Percentiles rank a stretch among this genome's conserved stretches.
These are phyloP conservation scores for Eremophila alpestris DNA, from an alignment of 2,797 vertebrate genomes.

Conservation along the genomic window DNA sequence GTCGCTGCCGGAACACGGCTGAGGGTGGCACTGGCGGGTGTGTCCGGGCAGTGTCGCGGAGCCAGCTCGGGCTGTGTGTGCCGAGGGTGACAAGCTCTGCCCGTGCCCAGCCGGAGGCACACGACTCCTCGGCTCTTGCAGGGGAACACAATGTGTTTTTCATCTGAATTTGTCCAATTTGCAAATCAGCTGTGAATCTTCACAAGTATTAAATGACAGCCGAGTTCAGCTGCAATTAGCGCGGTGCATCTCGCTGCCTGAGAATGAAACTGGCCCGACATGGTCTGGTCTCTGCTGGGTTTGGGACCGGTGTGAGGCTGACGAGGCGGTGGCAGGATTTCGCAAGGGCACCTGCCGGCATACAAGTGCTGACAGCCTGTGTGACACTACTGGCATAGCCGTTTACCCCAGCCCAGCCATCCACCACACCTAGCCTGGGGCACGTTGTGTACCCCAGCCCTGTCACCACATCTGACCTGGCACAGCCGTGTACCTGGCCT, in stretches of 20 bases:
- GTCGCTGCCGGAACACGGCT: background rate
- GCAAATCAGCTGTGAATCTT: background rate
- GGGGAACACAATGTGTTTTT: background rate
- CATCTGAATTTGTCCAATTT: background rate
- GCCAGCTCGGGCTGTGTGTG: background rate
- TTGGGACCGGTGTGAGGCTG: background rate
- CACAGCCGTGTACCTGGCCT: background rate
- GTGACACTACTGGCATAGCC: background rate
- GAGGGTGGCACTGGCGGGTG: background rate
- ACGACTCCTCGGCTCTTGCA: background rate
- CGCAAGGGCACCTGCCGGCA: background rate
- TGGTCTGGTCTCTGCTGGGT: background rate
- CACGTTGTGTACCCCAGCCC: background rate
- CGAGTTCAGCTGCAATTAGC: background rate
- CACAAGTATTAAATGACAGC: background rate
- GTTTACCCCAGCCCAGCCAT: background rate
- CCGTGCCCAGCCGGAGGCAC: background rate
- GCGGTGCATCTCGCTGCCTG: background rate
- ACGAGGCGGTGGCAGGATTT: background rate
- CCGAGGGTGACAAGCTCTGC: rapidly evolving
- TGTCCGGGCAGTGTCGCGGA: background rate
- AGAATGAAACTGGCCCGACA: background rate
- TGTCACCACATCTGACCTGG: background rate
- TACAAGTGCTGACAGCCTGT: background rate
- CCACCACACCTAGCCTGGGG: background rate